phyloP scores from a whole-genome alignment of 1,140 invertebrate species.

The Artemia franciscana region DNA sequence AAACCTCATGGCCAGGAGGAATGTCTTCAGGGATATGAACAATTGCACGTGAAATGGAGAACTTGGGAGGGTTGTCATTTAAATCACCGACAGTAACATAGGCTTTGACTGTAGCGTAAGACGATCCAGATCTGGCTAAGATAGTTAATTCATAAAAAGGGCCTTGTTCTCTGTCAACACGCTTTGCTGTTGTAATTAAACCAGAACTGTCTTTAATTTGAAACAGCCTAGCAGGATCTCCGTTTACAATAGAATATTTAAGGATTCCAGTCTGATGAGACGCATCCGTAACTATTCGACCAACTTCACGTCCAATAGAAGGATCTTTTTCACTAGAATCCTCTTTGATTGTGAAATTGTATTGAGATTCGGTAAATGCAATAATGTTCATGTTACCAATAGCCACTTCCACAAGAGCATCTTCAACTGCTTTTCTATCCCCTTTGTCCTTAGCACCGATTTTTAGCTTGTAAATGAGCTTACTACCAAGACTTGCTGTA shows the following conservation, averaged over 20 bases:
- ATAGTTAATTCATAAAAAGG: conserved; percentile 49
- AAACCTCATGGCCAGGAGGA: conserved; percentile 75
- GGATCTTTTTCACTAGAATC: conserved; percentile 32
- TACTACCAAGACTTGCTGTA: conserved; percentile 32
- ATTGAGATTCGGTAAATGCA: conserved; percentile 27
- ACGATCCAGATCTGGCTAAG: conserved; percentile 36
- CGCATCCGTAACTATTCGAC: conserved; percentile 36
- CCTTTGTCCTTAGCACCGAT: conserved; percentile 55
- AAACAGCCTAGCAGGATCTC: conserved; percentile 52
- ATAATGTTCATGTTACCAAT: conserved; percentile 30
- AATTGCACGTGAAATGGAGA: conserved; percentile 46
- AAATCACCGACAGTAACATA: conserved; percentile 64
- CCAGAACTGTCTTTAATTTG: conserved; percentile 52
- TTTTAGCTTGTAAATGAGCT: conserved; percentile 39
- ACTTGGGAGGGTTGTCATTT: conserved; percentile 73
- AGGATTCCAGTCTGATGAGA: conserved; percentile 21
- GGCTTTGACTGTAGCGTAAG: conserved; percentile 43
- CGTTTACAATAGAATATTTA: conserved; percentile 55
- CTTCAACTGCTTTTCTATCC: conserved; percentile 36
- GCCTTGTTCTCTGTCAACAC: conserved; percentile 59
- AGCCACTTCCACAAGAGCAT: conserved; percentile 57
- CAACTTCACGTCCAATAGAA: conserved; percentile 38
- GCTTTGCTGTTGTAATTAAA: conserved; percentile 45
- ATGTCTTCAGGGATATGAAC: conserved; percentile 57
- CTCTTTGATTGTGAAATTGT: conserved; percentile 55